These are phyloP conservation scores for Muscicapa adusta DNA, from an alignment of 2,113 vertebrate genomes.

Conservation along the genomic window DNA sequence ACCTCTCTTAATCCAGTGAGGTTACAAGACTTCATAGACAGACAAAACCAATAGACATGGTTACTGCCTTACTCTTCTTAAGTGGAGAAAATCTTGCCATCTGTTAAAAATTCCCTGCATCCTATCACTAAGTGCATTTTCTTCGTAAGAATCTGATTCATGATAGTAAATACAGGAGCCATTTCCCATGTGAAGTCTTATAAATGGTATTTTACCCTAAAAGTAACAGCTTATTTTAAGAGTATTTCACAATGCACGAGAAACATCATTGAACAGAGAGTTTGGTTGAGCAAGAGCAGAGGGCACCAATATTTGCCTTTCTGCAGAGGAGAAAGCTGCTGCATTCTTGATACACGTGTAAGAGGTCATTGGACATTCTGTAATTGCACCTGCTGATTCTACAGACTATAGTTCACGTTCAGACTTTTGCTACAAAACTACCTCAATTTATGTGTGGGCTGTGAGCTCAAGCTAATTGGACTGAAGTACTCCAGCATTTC, in stretches of 20 bases:
- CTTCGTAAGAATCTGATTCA: conserved; percentile 71
- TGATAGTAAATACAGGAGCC: conserved; percentile 69
- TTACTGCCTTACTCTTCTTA: not conserved
- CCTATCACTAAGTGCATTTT: conserved; percentile 75
- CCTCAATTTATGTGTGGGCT: not conserved
- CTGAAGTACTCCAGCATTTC: not conserved
- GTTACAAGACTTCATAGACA: not conserved
- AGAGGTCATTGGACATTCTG: not conserved
- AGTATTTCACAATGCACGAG: not conserved
- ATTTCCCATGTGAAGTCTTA: conserved; percentile 74
- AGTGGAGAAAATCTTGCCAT: conserved; percentile 73
- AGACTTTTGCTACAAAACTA: not conserved
- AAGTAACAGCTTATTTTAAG: not conserved
- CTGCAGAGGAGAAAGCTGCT: not conserved
- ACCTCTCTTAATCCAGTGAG: not conserved
- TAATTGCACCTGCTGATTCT: not conserved
- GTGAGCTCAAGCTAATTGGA: not conserved
- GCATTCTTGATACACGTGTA: not conserved
- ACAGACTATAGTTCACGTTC: not conserved
- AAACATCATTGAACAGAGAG: not conserved
- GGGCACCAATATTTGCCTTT: not conserved
- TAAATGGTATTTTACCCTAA: not conserved
- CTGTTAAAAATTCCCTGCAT: conserved; percentile 63
- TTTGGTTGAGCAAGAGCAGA: not conserved
- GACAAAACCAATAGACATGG: not conserved